Conservation (phyloP, 2,888 invertebrate genomes). For the Lapara coniferarum region DNA sequence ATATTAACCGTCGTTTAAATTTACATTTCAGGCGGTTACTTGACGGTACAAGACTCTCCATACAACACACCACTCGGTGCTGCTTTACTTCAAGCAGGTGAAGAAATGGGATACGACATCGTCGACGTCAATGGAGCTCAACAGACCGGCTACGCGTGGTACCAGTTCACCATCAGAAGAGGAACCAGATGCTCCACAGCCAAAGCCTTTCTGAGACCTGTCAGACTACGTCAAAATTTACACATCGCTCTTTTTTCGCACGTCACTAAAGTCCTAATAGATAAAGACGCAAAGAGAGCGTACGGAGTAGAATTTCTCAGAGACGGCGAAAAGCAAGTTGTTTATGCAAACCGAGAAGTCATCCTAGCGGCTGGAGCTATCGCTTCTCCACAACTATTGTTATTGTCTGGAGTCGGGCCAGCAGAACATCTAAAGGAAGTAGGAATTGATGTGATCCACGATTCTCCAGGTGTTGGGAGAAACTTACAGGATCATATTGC, state of each 20-base stretch:
- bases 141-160: slow-evolving; percentile 94
- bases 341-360: slow-evolving; percentile 90
- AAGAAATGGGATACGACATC: slow-evolving; percentile 95
- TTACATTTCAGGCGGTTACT: slow-evolving; percentile 86
- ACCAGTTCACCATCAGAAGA: slow-evolving; percentile 94
- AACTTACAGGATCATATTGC: slow-evolving; percentile 96
- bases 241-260: slow-evolving; percentile 91
- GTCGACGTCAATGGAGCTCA: slow-evolving; percentile 93
- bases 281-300: slow-evolving; percentile 88
- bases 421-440: slow-evolving; percentile 87
- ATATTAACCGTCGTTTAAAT: neutral
- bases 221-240: slow-evolving; percentile 90
- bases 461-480: slow-evolving; percentile 92
- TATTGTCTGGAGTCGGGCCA: slow-evolving; percentile 95
- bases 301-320: slow-evolving; percentile 91
- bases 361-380: slow-evolving; percentile 95
- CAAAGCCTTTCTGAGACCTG: slow-evolving; percentile 93
- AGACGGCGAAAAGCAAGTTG: slow-evolving; percentile 84
- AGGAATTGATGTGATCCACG: slow-evolving; percentile 88
- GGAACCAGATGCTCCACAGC: slow-evolving; percentile 92
- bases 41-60: slow-evolving; percentile 90
- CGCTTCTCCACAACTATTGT: slow-evolving; percentile 94
- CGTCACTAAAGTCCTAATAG: slow-evolving; percentile 89
- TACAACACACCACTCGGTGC: slow-evolving; percentile 92
- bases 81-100: slow-evolving; percentile 94